Evolutionary conservation across 2,888 invertebrate genomes (phyloP).

Genomic region (Hanleya hanleyi): DNA sequence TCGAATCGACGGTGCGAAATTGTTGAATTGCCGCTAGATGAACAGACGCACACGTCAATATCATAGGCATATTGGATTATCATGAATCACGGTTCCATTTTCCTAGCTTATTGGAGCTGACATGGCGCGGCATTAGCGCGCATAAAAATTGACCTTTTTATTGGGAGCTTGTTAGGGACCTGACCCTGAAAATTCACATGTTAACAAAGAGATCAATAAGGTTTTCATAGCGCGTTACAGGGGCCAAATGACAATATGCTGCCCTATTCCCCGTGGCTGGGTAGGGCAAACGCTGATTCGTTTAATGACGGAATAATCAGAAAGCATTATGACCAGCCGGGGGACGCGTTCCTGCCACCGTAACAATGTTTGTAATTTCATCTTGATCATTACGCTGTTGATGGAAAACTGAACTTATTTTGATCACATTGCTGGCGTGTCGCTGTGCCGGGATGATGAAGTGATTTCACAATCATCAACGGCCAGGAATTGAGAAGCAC

Average conservation of each 20-base stretch:
- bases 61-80: conserved; percentile 9
- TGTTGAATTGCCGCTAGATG: conserved; percentile 12
- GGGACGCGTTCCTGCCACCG: neutral
- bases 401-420: conserved; percentile 2
- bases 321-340: neutral
- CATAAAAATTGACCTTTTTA: conserved; percentile 12
- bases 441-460: neutral
- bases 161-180: conserved; percentile 10
- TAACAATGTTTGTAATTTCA: conserved; percentile 10
- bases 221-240: conserved; percentile 7
- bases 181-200: conserved; percentile 10
- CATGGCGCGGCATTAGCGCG: conserved; percentile 3
- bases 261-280: conserved; percentile 1
- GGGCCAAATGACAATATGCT: conserved; percentile 6
- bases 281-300: conserved; percentile 7
- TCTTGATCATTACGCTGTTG: conserved; percentile 2
- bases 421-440: neutral
- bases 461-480: neutral
- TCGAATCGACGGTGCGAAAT: conserved; percentile 3
- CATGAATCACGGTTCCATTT: conserved; percentile 9
- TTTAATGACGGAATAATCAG: conserved; percentile 6
- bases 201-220: conserved; percentile 12
- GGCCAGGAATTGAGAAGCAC: neutral
- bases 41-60: conserved; percentile 7
- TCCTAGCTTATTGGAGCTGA: conserved; percentile 11